A percentile compares a stretch with the other conserved stretches of the same genome.
Conservation (phyloP, 2,888 invertebrate genomes). For the Belgica antarctica region DNA sequence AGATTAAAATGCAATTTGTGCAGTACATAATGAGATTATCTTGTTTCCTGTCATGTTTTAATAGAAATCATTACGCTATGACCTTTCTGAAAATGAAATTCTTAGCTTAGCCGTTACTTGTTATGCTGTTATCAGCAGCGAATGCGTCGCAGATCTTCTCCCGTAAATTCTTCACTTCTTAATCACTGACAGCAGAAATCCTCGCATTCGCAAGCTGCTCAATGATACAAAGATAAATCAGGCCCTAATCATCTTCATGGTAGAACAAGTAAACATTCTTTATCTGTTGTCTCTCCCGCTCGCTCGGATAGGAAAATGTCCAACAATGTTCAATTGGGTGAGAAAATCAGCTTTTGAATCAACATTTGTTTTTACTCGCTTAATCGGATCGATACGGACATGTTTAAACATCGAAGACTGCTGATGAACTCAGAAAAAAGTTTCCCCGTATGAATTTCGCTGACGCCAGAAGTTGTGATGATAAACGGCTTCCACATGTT, state of each 20-base stretch:
- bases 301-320: neutral
- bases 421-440: neutral
- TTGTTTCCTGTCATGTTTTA: no score
- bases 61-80: no score
- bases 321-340: neutral
- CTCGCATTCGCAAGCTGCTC: no score
- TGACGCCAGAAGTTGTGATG: conserved; percentile 11
- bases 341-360: neutral
- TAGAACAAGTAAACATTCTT: conserved; percentile 11
- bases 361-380: conserved; percentile 8
- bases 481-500: neutral
- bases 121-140: no score
- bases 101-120: no score
- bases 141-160: no score
- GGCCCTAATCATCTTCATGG: neutral
- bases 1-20: no score
- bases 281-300: neutral
- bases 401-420: neutral
- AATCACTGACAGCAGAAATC: no score
- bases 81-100: no score
- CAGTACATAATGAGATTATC: no score
- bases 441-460: neutral
- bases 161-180: no score
- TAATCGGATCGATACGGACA: conserved; percentile 15
- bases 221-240: neutral